A percentile compares a stretch with the other conserved stretches of the same genome.
Evolutionary conservation across 2,888 invertebrate genomes (phyloP).

Genomic region (Drosophila cyrtoloma): DNA sequence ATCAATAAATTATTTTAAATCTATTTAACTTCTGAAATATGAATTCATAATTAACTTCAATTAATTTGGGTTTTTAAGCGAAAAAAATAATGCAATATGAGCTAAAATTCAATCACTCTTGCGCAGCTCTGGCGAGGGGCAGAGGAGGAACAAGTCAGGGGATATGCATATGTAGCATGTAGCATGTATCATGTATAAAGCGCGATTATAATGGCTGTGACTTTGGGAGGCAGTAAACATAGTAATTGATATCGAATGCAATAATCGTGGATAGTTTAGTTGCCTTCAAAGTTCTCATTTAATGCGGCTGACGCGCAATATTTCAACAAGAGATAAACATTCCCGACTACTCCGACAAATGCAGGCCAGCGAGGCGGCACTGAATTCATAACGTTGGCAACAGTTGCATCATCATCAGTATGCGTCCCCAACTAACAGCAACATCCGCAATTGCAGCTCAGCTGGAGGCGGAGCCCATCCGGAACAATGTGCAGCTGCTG

Average conservation of each 20-base stretch:
- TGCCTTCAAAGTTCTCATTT: conserved; percentile 8
- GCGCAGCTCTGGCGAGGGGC: background rate
- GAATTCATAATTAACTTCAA: background rate
- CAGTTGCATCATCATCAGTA: conserved; percentile 16
- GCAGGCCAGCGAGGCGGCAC: background rate
- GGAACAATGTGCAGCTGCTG: conserved; percentile 75
- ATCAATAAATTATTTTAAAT: background rate
- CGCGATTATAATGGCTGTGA: background rate
- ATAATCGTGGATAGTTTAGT: background rate
- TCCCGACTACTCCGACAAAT: conserved; percentile 14
- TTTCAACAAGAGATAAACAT: conserved; percentile 19
- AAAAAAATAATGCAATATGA: background rate
- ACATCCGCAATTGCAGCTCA: conserved; percentile 71
- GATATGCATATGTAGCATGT: background rate
- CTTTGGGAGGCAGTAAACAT: background rate
- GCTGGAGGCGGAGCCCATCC: conserved; percentile 83
- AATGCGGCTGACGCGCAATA: conserved; percentile 23
- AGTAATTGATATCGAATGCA: conserved; percentile 11
- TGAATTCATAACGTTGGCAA: conserved; percentile 24
- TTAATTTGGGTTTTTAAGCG: background rate
- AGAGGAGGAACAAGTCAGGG: background rate
- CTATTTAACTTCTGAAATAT: background rate
- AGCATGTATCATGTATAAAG: background rate
- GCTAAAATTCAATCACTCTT: background rate
- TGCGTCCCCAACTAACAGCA: conserved; percentile 17